phyloP scores from a whole-genome alignment of 2,797 vertebrate species.

The Meda fulgida region DNA sequence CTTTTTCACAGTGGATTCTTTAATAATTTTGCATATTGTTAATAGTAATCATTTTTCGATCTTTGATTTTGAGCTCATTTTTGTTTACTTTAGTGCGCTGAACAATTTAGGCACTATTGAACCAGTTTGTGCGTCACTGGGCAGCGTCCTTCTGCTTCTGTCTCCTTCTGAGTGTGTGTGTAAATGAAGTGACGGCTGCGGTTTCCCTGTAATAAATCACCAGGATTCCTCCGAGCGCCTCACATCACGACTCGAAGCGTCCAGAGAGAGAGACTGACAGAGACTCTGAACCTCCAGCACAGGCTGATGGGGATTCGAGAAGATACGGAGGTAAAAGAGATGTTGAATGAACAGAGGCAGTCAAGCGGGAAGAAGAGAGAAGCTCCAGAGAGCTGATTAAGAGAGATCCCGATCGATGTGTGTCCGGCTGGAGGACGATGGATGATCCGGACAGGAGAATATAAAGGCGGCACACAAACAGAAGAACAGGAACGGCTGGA shows the following conservation, averaged over 20 bases:
- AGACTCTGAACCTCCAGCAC: conserved; percentile 5
- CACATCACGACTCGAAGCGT: not conserved
- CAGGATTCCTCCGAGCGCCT: conserved; percentile 46
- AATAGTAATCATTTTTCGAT: not conserved
- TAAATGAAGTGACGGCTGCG: conserved; percentile 53
- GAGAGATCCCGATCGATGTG: conserved; percentile 81
- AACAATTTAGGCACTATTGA: not conserved
- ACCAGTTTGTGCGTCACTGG: not conserved
- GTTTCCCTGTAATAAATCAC: conserved; percentile 59
- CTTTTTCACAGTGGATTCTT: not conserved
- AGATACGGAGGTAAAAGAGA: conserved; percentile 41
- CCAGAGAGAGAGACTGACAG: conserved; percentile 29
- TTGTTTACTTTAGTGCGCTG: not conserved
- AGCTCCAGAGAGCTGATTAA: conserved; percentile 84
- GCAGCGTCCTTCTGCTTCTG: conserved; percentile 6
- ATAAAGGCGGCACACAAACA: conserved; percentile 34
- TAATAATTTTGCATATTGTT: not conserved
- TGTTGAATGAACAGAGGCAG: conserved; percentile 59
- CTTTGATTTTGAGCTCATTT: not conserved
- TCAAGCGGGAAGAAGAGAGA: conserved; percentile 44
- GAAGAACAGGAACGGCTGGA: conserved; percentile 42
- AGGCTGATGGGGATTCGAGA: not conserved
- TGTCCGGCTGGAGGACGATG: conserved; percentile 77
- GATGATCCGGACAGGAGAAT: conserved; percentile 61
- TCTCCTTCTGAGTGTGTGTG: conserved; percentile 38